Evolutionary conservation across 2,113 vertebrate species (phyloP), one percentile per base, ranked within the genome.

Genomic region (Rhodinocichla rosea): DNA sequence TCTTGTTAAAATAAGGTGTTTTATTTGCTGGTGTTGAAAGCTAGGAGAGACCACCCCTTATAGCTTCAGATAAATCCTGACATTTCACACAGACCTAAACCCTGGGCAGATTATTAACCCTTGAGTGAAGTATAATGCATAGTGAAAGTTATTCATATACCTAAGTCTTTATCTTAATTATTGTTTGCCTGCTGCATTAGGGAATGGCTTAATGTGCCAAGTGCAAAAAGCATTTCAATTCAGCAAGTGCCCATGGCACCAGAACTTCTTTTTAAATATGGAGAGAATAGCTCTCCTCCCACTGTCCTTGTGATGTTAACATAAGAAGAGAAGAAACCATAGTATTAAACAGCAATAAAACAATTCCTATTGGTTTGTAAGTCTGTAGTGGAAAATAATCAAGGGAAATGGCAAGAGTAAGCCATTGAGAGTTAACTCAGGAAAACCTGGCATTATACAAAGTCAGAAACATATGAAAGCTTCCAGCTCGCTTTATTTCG

Each of bases 1-100:
- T 47, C 52, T 87, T 71, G 65, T 81, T 81, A 81, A 92, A 89
- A 91, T 92, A 67, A 88, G 23, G 18, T 93, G 39, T 62, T 92
- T 94, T 89, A 92, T 94, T 94, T 95, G 65, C 30, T 93, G 33
- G 67, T 64, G 69, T 82, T 91, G 80, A 94, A 96, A 93, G 73
- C 69, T 84, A 28, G 74, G 88, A 63, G 26, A 68, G 70, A 27
- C 15, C 10, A 17, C 64, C 19, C 24, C 68, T 78, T 40, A 64
- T 7, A 59, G 30, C 39, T 93, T 39, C 35, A 73, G 85, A 67
- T 88, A 83, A 92, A 90, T 39, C 22, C 57, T 91, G 81, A 68
- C 35, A 55, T 68, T 82, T 89, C 60, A 83, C 52, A 27, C 24
- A 77, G 83, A 27, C 44, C 22, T 88, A 69, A 90, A 30, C 24